Evolutionary conservation across 2,888 invertebrate species (phyloP).

Genomic region (Ennomos fuscantarius): DNA sequence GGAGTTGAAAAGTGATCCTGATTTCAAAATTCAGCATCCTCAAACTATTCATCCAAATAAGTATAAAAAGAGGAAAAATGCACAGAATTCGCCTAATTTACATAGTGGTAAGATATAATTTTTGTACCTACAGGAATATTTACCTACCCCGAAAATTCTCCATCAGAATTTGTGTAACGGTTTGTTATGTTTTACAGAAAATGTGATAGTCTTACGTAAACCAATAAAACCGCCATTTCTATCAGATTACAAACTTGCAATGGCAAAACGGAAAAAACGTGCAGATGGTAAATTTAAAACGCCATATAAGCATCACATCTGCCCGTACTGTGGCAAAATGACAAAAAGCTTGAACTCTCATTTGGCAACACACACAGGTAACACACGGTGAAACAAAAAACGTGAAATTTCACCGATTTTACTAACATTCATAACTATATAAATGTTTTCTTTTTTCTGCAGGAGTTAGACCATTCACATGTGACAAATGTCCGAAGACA

Average conservation of each 20-base stretch:
- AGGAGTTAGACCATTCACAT: constrained; percentile 59
- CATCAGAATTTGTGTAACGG: too few species aligned
- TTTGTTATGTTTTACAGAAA: constrained; percentile 10
- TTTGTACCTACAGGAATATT: too few species aligned
- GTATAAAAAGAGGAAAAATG: constrained; percentile 23
- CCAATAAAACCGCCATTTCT: constrained; percentile 59
- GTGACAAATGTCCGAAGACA: constrained; percentile 55
- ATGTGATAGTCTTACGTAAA: constrained; percentile 12
- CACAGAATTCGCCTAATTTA: neutral
- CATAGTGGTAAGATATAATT: too few species aligned
- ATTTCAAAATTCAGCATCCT: constrained; percentile 7
- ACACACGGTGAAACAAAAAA: constrained; percentile 2
- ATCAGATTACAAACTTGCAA: constrained; percentile 49
- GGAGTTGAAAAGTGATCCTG: constrained; percentile 29
- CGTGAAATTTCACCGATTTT: too few species aligned
- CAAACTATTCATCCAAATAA: too few species aligned
- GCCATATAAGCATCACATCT: constrained; percentile 44
- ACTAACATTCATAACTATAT: neutral
- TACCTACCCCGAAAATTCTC: too few species aligned
- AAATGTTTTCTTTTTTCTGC: constrained; percentile 32
- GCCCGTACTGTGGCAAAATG: constrained; percentile 65
- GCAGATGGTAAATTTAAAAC: constrained; percentile 23
- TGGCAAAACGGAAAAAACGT: constrained; percentile 18
- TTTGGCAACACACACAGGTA: constrained; percentile 57
- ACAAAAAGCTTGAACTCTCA: constrained; percentile 50